phyloP scores from a whole-genome alignment of 2,113 vertebrate genomes.

The Xiphophorus couchianus region DNA sequence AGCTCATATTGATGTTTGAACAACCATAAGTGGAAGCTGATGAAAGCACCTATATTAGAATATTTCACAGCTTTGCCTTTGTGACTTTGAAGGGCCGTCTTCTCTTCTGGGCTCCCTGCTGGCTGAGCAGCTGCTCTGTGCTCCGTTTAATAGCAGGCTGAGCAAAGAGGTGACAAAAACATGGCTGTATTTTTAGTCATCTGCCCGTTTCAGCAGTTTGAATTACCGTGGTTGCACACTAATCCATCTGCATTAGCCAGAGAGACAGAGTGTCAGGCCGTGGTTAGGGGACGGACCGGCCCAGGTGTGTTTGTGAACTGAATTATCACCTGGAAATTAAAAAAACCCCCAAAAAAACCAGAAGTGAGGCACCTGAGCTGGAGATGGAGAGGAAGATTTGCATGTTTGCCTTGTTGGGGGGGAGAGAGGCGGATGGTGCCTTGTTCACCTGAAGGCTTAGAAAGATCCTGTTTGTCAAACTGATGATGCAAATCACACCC shows the following conservation, averaged over 20 bases:
- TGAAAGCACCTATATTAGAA: constrained; percentile 58
- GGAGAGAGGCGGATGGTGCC: constrained; percentile 62
- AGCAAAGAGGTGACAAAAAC: constrained; percentile 59
- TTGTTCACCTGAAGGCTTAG: constrained; percentile 47
- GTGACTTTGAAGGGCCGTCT: constrained; percentile 64
- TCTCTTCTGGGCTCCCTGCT: constrained; percentile 52
- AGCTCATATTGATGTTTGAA: constrained; percentile 54
- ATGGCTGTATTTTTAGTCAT: constrained; percentile 70
- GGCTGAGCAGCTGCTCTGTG: constrained; percentile 72
- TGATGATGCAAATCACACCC: constrained; percentile 54
- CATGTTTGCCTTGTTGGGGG: constrained; percentile 70
- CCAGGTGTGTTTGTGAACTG: constrained; percentile 63
- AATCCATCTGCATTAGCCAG: constrained; percentile 71
- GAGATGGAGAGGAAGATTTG: constrained; percentile 69
- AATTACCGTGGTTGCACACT: constrained; percentile 63
- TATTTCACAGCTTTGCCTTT: constrained; percentile 39
- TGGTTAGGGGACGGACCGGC: constrained; percentile 42
- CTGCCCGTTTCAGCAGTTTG: constrained; percentile 36
- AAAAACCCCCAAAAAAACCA: constrained; percentile 19
- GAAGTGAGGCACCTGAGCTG: constrained; percentile 62
- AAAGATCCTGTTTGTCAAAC: constrained; percentile 41
- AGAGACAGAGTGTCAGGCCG: constrained; percentile 56
- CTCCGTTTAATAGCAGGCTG: constrained; percentile 60
- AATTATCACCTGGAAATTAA: constrained; percentile 69
- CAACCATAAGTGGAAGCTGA: constrained; percentile 69